These are phyloP conservation scores for Euphonia xanthogaster DNA, from an alignment of 2,797 vertebrate genomes.

Conservation along the genomic window DNA sequence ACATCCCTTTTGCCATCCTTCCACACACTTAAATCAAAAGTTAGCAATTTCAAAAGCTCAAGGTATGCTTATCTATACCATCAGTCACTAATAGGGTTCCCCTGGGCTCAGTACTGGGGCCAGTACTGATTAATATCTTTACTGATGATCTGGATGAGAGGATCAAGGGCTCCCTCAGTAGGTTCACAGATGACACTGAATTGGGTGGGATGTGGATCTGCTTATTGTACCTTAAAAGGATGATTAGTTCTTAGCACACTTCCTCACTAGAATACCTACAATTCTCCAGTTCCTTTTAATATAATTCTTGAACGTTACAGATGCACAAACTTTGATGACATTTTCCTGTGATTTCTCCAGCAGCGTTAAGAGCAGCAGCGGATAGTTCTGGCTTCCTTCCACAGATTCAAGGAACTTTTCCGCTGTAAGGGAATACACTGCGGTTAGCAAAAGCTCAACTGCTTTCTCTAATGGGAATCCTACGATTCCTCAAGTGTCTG, in stretches of 20 bases:
- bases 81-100: not conserved
- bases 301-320: conserved; percentile 98
- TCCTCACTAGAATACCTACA: conserved; percentile 82
- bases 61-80: not conserved
- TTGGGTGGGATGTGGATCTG: not conserved
- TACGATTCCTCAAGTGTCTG: fast-evolving
- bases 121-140: not conserved
- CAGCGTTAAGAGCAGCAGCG: conserved; percentile 88
- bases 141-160: not conserved
- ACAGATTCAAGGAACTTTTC: conserved; percentile 98
- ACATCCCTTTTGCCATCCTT: not conserved
- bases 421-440: conserved; percentile 77
- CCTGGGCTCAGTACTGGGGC: not conserved
- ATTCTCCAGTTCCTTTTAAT: conserved; percentile 99
- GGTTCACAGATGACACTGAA: not conserved
- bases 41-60: not conserved
- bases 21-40: not conserved
- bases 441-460: not conserved
- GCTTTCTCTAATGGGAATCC: not conserved
- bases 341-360: conserved; percentile 96
- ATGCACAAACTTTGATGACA: conserved; percentile 95
- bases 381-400: conserved; percentile 95
- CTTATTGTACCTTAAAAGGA: not conserved
- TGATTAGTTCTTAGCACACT: not conserved
- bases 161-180: not conserved